A percentile compares a stretch with the other conserved stretches of the same genome.
Evolutionary conservation across 92 coral and sea anemone genomes (phyloP).

Genomic region (Phenganax subtilis): DNA sequence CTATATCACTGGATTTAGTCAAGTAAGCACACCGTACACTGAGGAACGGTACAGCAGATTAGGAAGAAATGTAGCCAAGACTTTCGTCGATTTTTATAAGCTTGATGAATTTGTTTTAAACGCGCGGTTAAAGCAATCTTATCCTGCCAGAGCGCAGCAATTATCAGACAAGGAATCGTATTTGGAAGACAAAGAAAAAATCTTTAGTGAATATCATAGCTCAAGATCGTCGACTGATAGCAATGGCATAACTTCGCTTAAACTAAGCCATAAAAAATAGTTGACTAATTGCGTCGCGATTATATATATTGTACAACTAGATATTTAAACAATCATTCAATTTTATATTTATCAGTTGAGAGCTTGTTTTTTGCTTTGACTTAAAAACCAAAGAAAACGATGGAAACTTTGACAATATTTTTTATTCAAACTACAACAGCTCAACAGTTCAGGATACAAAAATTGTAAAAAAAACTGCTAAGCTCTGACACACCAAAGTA

Average conservation of each 20-base stretch:
- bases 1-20: conserved; percentile 64
- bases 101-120: conserved; percentile 63
- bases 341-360: too few relatives aligned
- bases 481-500: neutral
- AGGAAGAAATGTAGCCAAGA: conserved; percentile 92
- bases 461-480: neutral
- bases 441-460: neutral
- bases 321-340: too few relatives aligned
- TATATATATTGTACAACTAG: too few relatives aligned
- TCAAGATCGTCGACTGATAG: conserved; percentile 9
- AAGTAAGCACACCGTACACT: conserved; percentile 79
- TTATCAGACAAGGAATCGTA: conserved; percentile 15
- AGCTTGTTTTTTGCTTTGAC: too few relatives aligned
- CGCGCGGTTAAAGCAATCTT: conserved; percentile 36
- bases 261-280: conserved; percentile 18
- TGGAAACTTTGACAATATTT: neutral
- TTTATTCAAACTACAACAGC: conserved; percentile 20
- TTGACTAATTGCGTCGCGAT: too few relatives aligned
- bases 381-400: too few relatives aligned
- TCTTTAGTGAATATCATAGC: neutral
- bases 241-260: conserved; percentile 10
- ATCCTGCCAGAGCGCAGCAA: neutral
- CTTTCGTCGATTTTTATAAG: conserved; percentile 88
- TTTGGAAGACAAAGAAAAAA: neutral
- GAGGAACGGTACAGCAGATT: conserved; percentile 87